Evolutionary conservation across 2,888 invertebrate genomes (phyloP).

Genomic region (Microplitis manilae): DNA sequence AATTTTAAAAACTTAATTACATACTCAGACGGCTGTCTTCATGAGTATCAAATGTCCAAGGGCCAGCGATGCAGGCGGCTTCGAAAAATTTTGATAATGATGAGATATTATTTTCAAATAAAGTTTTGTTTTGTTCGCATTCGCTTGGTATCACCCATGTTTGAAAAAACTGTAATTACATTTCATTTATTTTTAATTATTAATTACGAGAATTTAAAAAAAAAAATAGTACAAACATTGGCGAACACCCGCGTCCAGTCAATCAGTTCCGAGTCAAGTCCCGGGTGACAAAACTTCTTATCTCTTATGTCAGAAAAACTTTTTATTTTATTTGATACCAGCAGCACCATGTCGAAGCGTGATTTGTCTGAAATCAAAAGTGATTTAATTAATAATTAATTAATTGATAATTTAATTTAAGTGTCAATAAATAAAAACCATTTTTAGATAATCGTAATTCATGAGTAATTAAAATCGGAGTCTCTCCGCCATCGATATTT

Average conservation of each 20-base stretch:
- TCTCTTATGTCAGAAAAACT: constrained; percentile 78
- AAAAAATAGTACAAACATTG: constrained; percentile 74
- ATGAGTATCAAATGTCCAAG: constrained; percentile 81
- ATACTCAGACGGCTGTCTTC: constrained; percentile 81
- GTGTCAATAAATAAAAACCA: not conserved
- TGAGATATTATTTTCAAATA: constrained; percentile 84
- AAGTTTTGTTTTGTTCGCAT: constrained; percentile 80
- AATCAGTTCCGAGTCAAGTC: constrained; percentile 78
- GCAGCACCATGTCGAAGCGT: constrained; percentile 78
- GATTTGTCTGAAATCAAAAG: constrained; percentile 42
- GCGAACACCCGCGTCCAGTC: constrained; percentile 85
- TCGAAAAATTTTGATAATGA: constrained; percentile 84
- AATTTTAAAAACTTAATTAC: constrained; percentile 58
- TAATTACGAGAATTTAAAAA: not conserved
- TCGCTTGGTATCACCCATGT: constrained; percentile 79
- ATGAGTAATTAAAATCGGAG: constrained; percentile 79
- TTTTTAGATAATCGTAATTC: constrained; percentile 76
- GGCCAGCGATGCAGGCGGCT: constrained; percentile 88
- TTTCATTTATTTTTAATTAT: constrained; percentile 23
- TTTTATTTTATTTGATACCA: constrained; percentile 78
- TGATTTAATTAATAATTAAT: constrained; percentile 1
- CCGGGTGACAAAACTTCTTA: constrained; percentile 87
- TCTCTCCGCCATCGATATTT: constrained; percentile 77
- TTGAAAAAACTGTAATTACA: constrained; percentile 78
- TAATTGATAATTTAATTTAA: constrained; percentile 2